Evolutionary conservation across 2,888 invertebrate species (phyloP), one percentile per base, ranked within the genome.

Genomic region (Caenorhabditis sulstoni): DNA sequence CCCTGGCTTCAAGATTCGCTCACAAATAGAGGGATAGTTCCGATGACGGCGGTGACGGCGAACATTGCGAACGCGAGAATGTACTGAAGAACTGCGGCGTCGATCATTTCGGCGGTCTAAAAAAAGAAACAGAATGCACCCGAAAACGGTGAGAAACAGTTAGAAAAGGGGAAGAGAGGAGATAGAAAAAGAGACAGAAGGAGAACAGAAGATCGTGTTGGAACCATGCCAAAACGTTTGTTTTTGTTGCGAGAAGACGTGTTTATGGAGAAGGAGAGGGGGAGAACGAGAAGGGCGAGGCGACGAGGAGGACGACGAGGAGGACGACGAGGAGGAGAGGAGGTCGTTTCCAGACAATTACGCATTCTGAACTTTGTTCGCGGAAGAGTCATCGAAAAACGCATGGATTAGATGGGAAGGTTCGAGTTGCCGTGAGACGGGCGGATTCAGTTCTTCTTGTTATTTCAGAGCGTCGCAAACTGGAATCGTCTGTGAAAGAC

Each of bases 51-150:
- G 0, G 79, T 79, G 5, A 79, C 68, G 14, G 65, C 16, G 22
- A 79, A 68, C 79, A 79, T 79, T 11, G 59, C 59, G 18, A 68
- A 65, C 9, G 79, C 79, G 12, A 79, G 64, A n/a, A 64, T 52
- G 16, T 57, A 64, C 53, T 79, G 79, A 29, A 79, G 73, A 1
- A 74, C 50, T 3, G 61, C 29, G 1, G 62, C 62, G 0, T 59
- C 35, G n/a, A 58, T 53, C 77, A 77, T 75, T 16, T 37, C 58
- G 8, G 47, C 3, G 22, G n/a, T n/a, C n/a, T 22, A 8, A 49
- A 22, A 49, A 22, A 8, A 20, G 1, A 3, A 49, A 7, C 7
- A 16, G 16, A 16, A 47, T 47, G 49, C 20, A 11, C 22, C 20
- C 20, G 22, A 22, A 49, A 22, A n/a, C 29, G 52, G 29, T 52